Conservation (phyloP, 2,113 vertebrate species). For the Tricholaema leucomelas region DNA sequence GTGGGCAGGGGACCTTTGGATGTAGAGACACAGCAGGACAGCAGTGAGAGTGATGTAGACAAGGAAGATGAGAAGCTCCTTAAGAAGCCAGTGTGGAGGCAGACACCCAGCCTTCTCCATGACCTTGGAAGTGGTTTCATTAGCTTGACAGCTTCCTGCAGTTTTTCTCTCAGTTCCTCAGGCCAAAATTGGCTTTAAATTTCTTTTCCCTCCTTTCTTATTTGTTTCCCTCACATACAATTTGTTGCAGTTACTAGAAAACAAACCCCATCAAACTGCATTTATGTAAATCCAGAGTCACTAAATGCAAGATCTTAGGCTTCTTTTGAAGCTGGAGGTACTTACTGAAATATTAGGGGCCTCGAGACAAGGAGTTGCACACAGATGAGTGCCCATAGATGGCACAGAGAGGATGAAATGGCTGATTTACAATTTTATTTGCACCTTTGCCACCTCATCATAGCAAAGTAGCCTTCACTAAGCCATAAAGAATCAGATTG, state of each 20-base stretch:
- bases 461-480: neutral
- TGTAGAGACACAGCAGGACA: too few relatives aligned
- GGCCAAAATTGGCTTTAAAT: neutral
- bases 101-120: neutral
- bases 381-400: neutral
- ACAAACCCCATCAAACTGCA: neutral
- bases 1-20: too few relatives aligned
- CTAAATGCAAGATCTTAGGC: neutral
- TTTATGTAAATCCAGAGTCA: neutral
- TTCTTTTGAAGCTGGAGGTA: neutral
- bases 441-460: neutral
- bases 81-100: neutral
- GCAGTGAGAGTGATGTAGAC: neutral
- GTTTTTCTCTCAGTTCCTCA: neutral
- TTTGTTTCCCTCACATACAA: neutral
- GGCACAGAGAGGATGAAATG: neutral
- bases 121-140: neutral
- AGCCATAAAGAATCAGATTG: neutral
- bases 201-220: neutral
- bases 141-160: neutral
- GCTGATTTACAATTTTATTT: neutral
- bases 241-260: neutral
- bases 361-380: neutral
- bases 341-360: neutral
- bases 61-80: neutral